These are phyloP conservation scores for Phoebastria nigripes DNA, from an alignment of 2,797 vertebrate species.

Conservation along the genomic window DNA sequence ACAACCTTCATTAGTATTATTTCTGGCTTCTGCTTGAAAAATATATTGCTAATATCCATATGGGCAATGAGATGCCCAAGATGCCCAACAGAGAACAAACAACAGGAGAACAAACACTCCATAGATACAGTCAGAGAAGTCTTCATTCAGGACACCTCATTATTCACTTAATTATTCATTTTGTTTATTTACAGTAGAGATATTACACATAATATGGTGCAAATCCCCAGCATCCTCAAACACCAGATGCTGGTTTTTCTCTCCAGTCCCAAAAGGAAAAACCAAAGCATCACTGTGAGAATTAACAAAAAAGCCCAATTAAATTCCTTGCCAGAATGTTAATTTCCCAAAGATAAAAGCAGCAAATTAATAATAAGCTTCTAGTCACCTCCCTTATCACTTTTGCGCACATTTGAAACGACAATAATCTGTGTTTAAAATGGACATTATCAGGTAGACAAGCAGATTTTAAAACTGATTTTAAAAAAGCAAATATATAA, in stretches of 20 bases:
- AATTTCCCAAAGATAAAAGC: slow-evolving; percentile 71
- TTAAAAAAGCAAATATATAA: not conserved
- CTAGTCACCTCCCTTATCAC: slow-evolving; percentile 57
- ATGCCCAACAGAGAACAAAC: not conserved
- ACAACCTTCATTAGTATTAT: slow-evolving; percentile 52
- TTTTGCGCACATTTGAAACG: slow-evolving; percentile 16
- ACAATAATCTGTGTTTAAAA: not conserved
- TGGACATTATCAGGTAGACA: not conserved
- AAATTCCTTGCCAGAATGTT: slow-evolving; percentile 73
- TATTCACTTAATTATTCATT: slow-evolving; percentile 77
- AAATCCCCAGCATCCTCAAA: slow-evolving; percentile 76
- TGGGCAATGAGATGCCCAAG: not conserved
- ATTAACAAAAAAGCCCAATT: slow-evolving; percentile 78
- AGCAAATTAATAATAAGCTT: slow-evolving; percentile 67
- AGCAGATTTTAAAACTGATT: not conserved
- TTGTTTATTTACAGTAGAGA: slow-evolving; percentile 78
- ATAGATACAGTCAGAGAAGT: slow-evolving; percentile 25
- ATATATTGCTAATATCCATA: slow-evolving; percentile 29
- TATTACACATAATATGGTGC: slow-evolving; percentile 73
- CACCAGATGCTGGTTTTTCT: slow-evolving; percentile 76
- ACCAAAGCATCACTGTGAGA: slow-evolving; percentile 70
- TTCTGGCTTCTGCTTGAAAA: slow-evolving; percentile 50
- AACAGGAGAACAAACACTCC: not conserved
- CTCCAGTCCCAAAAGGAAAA: slow-evolving; percentile 70
- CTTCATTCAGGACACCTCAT: slow-evolving; percentile 64